phyloP scores from a whole-genome alignment of 2,888 invertebrate species.

The Pammene fasciana region DNA sequence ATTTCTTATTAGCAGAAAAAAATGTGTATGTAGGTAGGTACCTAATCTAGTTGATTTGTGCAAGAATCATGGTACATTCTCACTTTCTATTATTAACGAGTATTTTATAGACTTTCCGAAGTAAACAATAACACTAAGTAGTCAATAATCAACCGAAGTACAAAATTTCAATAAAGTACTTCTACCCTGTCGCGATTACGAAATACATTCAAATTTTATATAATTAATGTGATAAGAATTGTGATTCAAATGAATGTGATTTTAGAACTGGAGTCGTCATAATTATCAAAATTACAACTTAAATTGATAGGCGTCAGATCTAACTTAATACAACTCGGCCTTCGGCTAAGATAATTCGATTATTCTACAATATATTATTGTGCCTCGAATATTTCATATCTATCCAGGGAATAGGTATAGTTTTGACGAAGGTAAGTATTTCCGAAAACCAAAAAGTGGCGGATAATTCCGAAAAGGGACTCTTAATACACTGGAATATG shows the following conservation, averaged over 20 bases:
- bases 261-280: slow-evolving; percentile 20
- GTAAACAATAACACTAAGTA: slow-evolving; percentile 4
- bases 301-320: not conserved
- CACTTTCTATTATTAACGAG: slow-evolving; percentile 35
- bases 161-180: not conserved
- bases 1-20: too few relatives aligned
- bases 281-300: slow-evolving; percentile 22
- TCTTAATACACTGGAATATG: too few relatives aligned
- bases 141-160: not conserved
- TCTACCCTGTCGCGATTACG: slow-evolving; percentile 23
- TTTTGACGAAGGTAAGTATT: too few relatives aligned
- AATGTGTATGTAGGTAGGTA: too few relatives aligned
- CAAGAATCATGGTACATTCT: too few relatives aligned
- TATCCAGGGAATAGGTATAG: too few relatives aligned
- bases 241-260: slow-evolving; percentile 4
- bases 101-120: slow-evolving; percentile 46
- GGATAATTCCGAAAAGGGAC: too few relatives aligned
- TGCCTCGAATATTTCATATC: not conserved
- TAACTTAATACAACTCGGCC: not conserved
- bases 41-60: too few relatives aligned
- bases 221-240: slow-evolving; percentile 10
- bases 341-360: not conserved
- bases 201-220: not conserved
- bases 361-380: slow-evolving; percentile 3
- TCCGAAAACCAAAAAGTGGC: too few relatives aligned